Evolutionary conservation across 30 jellyfish, hydroid and myxozoan species (phyloP), one percentile per base, ranked within the genome.

Genomic region (Hydractinia echinata): DNA sequence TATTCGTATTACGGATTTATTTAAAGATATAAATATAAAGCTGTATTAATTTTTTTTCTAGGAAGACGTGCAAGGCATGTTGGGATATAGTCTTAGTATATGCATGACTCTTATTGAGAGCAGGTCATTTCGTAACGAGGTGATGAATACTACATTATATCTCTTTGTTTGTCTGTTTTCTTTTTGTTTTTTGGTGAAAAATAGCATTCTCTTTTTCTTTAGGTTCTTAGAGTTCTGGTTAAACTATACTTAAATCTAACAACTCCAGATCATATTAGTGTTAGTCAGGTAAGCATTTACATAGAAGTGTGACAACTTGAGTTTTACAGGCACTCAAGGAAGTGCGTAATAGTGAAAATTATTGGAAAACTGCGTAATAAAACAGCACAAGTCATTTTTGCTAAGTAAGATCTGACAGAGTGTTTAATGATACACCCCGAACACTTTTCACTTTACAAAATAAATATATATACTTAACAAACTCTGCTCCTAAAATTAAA

Each of bases 191-290:
- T 58, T 11, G 19, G 3, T 13, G 3, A 11, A 58, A 58, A 11
- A 30, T 30, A 2, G 2, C 44, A 30, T 58, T 58, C 19, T 1
- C 9, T 66, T 76, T 50, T 53, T 73, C 73, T 84, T n/a, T 66
- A 93, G 99, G 83, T 93, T 66, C 89, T 94, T 15, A 87, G 99
- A 76, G 95, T 88, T 16, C 95, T 94, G 15, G 99, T 94, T 5
- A 88, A 89, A 67, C 84, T 94, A 30, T 94, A 94, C 80, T 86
- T 87, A 61, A 94, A 88, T 84, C 85, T 84, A 7, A 50, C 94
- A 51, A 87, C 95, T 30, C 99, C 99, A 51, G 99, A 88, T 53
- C 95, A 94, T 84, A 94, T 94, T 67, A 94, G 96, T 64, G 99
- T 94, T 21, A 82, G 96, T 71, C 96, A 88, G 97, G 99, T 94